Evolutionary conservation across 2,888 invertebrate species (phyloP).

Genomic region (Campoplex nolae): DNA sequence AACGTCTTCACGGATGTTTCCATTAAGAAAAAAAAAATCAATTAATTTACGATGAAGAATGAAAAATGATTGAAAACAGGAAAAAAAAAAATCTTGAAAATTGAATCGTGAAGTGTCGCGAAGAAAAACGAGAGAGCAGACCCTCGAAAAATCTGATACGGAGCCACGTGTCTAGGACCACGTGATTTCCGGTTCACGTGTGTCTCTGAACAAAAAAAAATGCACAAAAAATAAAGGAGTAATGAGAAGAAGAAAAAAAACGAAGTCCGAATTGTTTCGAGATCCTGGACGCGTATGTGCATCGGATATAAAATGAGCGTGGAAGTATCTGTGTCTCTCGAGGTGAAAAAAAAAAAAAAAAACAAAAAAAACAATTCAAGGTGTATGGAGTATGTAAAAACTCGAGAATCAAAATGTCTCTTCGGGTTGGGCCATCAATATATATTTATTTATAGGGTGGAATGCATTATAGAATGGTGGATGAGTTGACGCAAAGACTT

Average conservation of each 20-base stretch:
- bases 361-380: neutral
- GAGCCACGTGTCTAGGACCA: neutral
- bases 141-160: neutral
- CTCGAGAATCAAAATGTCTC: neutral
- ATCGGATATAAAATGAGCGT: constrained; percentile 18
- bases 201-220: neutral
- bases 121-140: neutral
- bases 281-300: constrained; percentile 34
- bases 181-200: neutral
- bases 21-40: neutral
- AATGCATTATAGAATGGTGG: neutral
- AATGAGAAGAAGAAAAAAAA: neutral
- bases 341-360: neutral
- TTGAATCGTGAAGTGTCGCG: neutral
- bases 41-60: too few relatives aligned
- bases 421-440: neutral
- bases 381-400: neutral
- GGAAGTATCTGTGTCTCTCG: neutral
- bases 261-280: constrained; percentile 5
- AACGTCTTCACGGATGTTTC: neutral
- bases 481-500: neutral
- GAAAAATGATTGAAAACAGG: too few relatives aligned
- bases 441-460: neutral
- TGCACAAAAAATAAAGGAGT: neutral
- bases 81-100: neutral